Evolutionary conservation across 2,113 vertebrate species (phyloP).

Genomic region (Dolichotis patagonum): DNA sequence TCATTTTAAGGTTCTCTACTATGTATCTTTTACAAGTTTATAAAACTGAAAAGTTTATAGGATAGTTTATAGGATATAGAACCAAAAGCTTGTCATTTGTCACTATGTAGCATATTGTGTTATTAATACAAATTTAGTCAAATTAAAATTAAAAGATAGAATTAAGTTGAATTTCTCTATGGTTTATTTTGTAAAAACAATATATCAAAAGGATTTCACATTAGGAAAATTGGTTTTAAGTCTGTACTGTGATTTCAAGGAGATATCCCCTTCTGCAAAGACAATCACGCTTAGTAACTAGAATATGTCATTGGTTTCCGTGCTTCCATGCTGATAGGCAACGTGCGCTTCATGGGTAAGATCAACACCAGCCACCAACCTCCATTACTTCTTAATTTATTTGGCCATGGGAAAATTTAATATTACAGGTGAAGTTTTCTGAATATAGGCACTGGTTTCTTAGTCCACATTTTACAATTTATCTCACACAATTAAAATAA

Average conservation of each 20-base stretch:
- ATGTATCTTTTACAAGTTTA: not conserved
- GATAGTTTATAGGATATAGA: not conserved
- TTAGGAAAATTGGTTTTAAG: not conserved
- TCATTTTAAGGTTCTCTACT: not conserved
- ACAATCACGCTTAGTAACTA: not conserved
- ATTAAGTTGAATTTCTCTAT: not conserved
- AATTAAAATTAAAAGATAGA: not conserved
- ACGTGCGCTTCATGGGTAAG: not conserved
- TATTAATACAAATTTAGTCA: not conserved
- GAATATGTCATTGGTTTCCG: not conserved
- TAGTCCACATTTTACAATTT: not conserved
- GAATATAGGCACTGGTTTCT: not conserved
- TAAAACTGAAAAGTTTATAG: not conserved
- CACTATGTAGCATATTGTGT: not conserved
- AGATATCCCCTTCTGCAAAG: not conserved
- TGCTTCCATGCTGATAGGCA: not conserved
- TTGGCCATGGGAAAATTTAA: not conserved
- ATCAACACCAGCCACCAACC: not conserved
- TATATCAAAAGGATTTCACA: not conserved
- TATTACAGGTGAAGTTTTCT: not conserved
- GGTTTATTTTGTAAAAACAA: not conserved
- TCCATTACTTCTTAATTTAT: not conserved
- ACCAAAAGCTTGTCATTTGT: not conserved
- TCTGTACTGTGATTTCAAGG: not conserved
- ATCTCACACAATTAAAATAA: not conserved